Base-by-base conservation (phyloP, 1,140 invertebrate species). In the Pristionchus pacificus region DNA sequence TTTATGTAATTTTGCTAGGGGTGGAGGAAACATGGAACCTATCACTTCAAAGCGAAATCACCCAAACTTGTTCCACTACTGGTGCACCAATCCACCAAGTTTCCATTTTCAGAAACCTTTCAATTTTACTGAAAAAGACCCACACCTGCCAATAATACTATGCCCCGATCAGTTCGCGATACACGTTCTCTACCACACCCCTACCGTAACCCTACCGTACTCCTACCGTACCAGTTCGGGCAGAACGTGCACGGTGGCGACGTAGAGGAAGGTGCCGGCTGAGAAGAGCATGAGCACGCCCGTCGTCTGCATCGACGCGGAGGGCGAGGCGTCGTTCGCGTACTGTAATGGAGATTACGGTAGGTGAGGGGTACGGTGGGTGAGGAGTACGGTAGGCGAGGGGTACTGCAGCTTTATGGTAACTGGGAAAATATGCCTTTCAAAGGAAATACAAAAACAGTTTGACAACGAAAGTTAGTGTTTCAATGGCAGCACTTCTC, bases 211-310 rank as follows among this genome's bases (percentile, higher is more conserved):
- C 25, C 25, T 25, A 1, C 15, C 60, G 24, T 25, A 0, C n/a
- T 33, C 10, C 61, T n/a, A 61, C 66, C 81, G 84, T 14, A 85
- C 83, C 3, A 98, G 85, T 86, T 98, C 95, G 0, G 96, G 95
- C 59, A 99, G 84, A 1, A 98, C 94, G 85, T 98, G 96, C 1
- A 98, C 95, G 1, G 96, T 97, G 0, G 96, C 93, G 3, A 99
- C 96, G 83, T 98, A 99, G 6, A 99, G 87, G 86, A 99, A 98
- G 60, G 96, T 98, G 1, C 96, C 96, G 0, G 93, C 96, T 74
- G 93, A 97, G 85, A 99, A 98, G 25, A 99, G 85, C 93, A 98
- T 96, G 19, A 95, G 93, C 58, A 97, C 89, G 59, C 93, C 94
- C 84, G 91, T 98, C 1, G 92, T 92, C 85, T 95, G 93, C 13